Percentiles rank a stretch among this genome's conserved stretches.
Evolutionary conservation across 1,140 invertebrate species (phyloP).

Genomic region (Tribolium castaneum): DNA sequence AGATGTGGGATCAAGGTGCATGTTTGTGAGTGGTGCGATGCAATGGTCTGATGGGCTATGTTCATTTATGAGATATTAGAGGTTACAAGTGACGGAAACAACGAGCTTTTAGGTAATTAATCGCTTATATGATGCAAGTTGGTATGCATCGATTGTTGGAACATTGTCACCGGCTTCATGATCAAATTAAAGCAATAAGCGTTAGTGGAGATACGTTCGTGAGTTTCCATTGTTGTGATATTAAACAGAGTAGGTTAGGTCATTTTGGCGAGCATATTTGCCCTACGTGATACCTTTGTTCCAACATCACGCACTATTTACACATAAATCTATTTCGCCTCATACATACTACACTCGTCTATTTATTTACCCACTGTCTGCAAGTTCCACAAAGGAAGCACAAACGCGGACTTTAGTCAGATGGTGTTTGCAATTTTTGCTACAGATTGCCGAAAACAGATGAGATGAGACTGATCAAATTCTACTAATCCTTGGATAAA

Average conservation of each 20-base stretch:
- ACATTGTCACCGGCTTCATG: conserved; percentile 25
- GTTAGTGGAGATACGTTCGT: neutral
- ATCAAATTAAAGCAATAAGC: conserved; percentile 24
- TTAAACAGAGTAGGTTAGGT: conserved; percentile 21
- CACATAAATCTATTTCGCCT: conserved; percentile 8
- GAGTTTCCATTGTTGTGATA: conserved; percentile 32
- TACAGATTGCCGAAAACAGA: neutral
- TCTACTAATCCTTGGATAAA: conserved; percentile 8
- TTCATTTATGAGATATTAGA: conserved; percentile 30
- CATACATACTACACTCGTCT: neutral
- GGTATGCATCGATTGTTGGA: conserved; percentile 24
- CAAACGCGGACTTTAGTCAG: neutral
- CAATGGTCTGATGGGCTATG: conserved; percentile 1
- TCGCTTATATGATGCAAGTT: conserved; percentile 30
- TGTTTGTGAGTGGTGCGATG: neutral
- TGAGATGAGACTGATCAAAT: neutral
- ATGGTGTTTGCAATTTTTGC: conserved; percentile 11
- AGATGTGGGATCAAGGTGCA: neutral
- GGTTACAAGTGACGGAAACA: conserved; percentile 27
- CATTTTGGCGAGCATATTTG: conserved; percentile 31
- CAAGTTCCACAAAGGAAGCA: neutral
- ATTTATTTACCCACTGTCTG: conserved; percentile 4
- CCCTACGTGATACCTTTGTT: conserved; percentile 31
- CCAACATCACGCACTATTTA: conserved; percentile 25
- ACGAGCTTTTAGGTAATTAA: conserved; percentile 33